phyloP scores from a whole-genome alignment of 2,113 vertebrate genomes.

The Pygoscelis adeliae region DNA sequence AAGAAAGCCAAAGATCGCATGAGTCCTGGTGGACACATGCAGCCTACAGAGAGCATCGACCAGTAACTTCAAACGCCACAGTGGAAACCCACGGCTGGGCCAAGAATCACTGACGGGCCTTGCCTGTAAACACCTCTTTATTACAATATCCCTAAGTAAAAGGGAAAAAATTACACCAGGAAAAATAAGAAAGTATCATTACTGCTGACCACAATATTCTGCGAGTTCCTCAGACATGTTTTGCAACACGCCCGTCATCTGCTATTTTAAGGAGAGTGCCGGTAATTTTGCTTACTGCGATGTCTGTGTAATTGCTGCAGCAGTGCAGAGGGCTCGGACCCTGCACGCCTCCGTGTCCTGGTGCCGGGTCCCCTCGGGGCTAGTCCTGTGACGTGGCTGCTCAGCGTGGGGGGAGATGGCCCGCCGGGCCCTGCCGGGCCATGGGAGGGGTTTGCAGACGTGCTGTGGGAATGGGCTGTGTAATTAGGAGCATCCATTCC shows the following conservation, averaged over 20 bases:
- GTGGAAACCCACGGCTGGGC: not conserved
- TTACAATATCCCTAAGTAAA: not conserved
- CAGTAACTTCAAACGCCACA: not conserved
- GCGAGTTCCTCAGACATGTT: not conserved
- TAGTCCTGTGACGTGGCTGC: not conserved
- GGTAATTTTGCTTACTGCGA: not conserved
- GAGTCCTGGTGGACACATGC: not conserved
- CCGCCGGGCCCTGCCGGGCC: not conserved
- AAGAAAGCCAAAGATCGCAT: not conserved
- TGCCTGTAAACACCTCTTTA: not conserved
- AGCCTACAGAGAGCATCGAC: not conserved
- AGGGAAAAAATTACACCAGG: not conserved
- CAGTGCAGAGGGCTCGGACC: not conserved
- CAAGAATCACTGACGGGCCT: not conserved
- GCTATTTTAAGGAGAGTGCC: not conserved
- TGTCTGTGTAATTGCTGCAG: accelerated
- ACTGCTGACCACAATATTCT: not conserved
- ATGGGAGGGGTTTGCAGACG: not conserved
- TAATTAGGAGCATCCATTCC: not conserved
- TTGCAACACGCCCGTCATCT: accelerated
- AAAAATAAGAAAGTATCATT: not conserved
- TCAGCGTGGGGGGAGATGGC: not conserved
- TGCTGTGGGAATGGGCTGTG: not conserved
- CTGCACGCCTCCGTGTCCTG: accelerated
- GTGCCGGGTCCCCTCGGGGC: not conserved